These are phyloP conservation scores for Calonectris borealis DNA, from an alignment of 2,113 vertebrate species.

Conservation along the genomic window DNA sequence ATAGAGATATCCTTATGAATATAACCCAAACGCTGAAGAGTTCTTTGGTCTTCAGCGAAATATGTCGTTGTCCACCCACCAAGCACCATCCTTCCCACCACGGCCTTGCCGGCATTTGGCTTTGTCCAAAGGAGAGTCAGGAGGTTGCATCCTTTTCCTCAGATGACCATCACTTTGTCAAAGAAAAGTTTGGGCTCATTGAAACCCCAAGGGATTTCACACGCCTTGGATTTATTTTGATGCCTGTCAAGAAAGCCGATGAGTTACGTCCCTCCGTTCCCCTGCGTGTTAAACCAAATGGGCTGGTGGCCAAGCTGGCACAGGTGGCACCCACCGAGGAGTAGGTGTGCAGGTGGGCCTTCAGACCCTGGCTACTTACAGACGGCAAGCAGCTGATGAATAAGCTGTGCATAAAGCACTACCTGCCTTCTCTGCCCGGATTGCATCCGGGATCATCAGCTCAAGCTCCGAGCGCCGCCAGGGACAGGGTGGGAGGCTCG, in stretches of 20 bases:
- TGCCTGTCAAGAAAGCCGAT: neutral
- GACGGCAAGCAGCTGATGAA: neutral
- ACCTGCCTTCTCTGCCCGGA: neutral
- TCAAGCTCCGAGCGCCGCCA: accelerated
- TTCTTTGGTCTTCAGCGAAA: neutral
- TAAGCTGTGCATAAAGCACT: neutral
- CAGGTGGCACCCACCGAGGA: neutral
- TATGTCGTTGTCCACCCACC: too few relatives aligned
- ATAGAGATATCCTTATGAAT: neutral
- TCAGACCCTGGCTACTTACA: too few relatives aligned
- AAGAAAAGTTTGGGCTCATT: neutral
- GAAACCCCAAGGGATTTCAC: neutral
- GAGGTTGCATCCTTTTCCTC: neutral
- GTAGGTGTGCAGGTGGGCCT: neutral
- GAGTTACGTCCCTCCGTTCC: neutral
- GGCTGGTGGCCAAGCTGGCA: too few relatives aligned
- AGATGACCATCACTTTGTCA: neutral
- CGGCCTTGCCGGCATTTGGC: neutral
- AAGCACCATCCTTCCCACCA: neutral
- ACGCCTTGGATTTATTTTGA: neutral
- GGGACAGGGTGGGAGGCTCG: accelerated
- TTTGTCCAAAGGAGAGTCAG: neutral
- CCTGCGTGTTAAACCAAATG: too few relatives aligned
- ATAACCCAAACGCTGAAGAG: neutral
- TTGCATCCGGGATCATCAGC: neutral